Evolutionary conservation across 1,140 invertebrate genomes (phyloP), one percentile per base, ranked within the genome.

Genomic region (Papilio machaon): DNA sequence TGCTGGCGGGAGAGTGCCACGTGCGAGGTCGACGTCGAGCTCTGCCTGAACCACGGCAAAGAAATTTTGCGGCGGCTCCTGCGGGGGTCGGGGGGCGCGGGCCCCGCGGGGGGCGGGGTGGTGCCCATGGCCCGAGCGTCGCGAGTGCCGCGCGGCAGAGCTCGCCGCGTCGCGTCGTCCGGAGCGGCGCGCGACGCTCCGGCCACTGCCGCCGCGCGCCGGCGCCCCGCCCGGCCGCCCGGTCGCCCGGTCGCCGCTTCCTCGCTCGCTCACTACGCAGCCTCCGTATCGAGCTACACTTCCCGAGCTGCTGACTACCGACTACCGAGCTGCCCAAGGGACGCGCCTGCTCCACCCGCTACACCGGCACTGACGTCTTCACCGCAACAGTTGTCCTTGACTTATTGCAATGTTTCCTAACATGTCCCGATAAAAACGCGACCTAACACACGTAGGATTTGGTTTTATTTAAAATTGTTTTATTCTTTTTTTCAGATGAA

Each of bases 31-130:
- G 95, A 95, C 81, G 97, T 96, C 47, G 97, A 98, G 80, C 95
- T 96, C 93, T 98, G 97, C 73, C 97, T 95, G 93, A 98, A 98
- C 98, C 98, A 98, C 67, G 97, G 98, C 87, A 98, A 94, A 64
- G 97, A 98, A 85, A 98, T 98, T 94, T 98, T 98, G 81, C 98
- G 96, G 75, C 97, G 96, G 82, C 96, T 96, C 89, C 97, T 98
- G 90, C 96, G 96, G 81, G 93, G 95, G 91, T 95, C 95, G 78
- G 91, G 81, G 67, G 87, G 86, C 84, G 93, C 94, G 82, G 95
- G 93, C 84, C 79, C 79, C 64, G 76, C 67, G 70, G 82, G 84
- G 54, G 95, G 95, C 86, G 95, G 95, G 85, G 95, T 95, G 89
- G 92, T 95, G 86, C 91, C 90, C 94, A 91, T 93, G 89, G 88